These are phyloP conservation scores for Heliconius erato DNA, from an alignment of 2,888 invertebrate species.

Conservation along the genomic window DNA sequence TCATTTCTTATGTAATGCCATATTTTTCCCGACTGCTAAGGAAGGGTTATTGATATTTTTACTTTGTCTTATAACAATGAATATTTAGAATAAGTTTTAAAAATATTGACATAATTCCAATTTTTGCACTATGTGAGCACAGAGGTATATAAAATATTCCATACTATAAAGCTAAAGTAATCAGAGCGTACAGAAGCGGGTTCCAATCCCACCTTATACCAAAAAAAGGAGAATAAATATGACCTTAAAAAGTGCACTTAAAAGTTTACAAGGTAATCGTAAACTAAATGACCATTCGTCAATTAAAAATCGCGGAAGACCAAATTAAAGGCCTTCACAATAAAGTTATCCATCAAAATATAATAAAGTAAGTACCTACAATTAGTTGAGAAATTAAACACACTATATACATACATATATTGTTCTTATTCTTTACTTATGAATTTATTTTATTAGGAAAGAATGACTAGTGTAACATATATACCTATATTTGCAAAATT, in stretches of 20 bases:
- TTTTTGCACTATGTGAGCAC: too few relatives aligned
- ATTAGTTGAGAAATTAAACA: conserved; percentile 16
- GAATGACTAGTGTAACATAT: too few relatives aligned
- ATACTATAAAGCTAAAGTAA: not conserved
- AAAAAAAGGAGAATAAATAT: not conserved
- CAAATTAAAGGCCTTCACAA: conserved; percentile 16
- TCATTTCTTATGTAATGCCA: too few relatives aligned
- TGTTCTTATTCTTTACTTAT: not conserved
- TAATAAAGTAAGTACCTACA: conserved; percentile 10
- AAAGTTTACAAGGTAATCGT: conserved; percentile 8
- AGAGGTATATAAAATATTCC: too few relatives aligned
- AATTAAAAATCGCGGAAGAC: conserved; percentile 34
- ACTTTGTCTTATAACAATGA: too few relatives aligned
- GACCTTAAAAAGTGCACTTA: conserved; percentile 11
- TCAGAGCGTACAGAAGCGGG: not conserved
- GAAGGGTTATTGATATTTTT: too few relatives aligned
- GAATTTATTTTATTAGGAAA: too few relatives aligned
- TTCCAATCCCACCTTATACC: not conserved
- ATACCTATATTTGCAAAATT: too few relatives aligned
- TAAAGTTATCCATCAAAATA: conserved; percentile 21
- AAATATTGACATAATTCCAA: too few relatives aligned
- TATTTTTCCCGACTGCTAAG: too few relatives aligned
- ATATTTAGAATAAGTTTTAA: too few relatives aligned
- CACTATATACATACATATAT: not conserved
- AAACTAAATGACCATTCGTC: conserved; percentile 14